Base-by-base conservation (phyloP, 2,797 vertebrate species). In the Sternotherus odoratus region DNA sequence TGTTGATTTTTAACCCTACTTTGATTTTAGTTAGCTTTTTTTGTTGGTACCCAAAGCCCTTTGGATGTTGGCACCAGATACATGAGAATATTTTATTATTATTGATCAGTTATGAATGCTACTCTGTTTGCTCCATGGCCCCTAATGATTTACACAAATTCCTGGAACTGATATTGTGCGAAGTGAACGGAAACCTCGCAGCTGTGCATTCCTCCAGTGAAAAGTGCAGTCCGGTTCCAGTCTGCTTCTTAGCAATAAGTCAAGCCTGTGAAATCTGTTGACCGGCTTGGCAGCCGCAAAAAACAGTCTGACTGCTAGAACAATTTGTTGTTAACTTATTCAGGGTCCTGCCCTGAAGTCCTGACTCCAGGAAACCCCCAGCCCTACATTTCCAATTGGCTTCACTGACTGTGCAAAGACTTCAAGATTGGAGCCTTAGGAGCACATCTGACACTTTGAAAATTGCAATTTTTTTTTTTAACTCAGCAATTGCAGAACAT, bases 121-220 rank as follows among this genome's bases (percentile, higher is more conserved):
- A 72, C 51, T 75, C 39, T 3, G 1, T 46, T 49, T 43, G 1
- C 43, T 63, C 24, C 0, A 0, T 43, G 46, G n/a, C 36, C 54
- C 53, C 12, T 16, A 5, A 26, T 0, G 6, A 8, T 79, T 33
- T 11, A 72, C 87, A 60, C n/a, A 1, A 24, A 0, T 36, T 92
- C n/a, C 86, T 79, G 75, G 75, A 93, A 88, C 87, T 8, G 56
- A 2, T 0, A 1, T 88, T 56, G 56, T 80, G 75, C 79, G 9
- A 2, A 92, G 75, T 39, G 82, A 91, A 12, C 8, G 3, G 5
- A 9, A 53, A 6, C 81, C 91, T 92, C 1, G 0, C 96, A 97
- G 96, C 96, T 96, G 95, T 88, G 87, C 91, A 92, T 96, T 97
- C 95, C 94, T 79, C 77, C 33, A 87, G 17, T 63, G 90, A 28